Evolutionary conservation across 2,888 invertebrate species (phyloP).

Genomic region (Barypeithes pellucidus): DNA sequence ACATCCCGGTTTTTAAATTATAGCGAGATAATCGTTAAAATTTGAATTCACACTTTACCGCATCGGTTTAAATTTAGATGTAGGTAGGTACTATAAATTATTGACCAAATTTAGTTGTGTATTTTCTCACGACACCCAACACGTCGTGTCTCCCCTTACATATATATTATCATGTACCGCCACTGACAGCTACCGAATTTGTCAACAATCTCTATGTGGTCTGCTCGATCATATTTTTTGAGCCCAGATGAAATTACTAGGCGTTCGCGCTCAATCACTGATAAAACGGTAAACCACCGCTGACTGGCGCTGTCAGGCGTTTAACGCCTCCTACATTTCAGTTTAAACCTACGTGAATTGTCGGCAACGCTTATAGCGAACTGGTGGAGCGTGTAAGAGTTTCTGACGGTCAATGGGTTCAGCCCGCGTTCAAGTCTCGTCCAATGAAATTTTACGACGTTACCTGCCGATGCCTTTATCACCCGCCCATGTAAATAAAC

Average conservation of each 20-base stretch:
- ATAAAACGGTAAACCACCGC: slow-evolving; percentile 21
- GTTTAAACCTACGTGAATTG: slow-evolving; percentile 43
- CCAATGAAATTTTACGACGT: slow-evolving; percentile 57
- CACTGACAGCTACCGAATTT: no score
- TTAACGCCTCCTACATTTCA: slow-evolving; percentile 45
- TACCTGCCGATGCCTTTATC: slow-evolving; percentile 44
- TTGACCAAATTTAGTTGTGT: no score
- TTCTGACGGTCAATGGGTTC: slow-evolving; percentile 63
- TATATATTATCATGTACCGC: no score
- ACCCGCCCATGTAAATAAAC: slow-evolving; percentile 52
- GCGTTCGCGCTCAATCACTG: slow-evolving; percentile 15
- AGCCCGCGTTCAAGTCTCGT: slow-evolving; percentile 57
- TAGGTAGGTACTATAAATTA: no score
- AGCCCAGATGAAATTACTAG: background rate
- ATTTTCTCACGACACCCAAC: no score
- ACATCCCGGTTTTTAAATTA: no score
- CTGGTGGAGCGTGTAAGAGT: slow-evolving; percentile 66
- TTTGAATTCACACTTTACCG: no score
- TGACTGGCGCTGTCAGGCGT: slow-evolving; percentile 25
- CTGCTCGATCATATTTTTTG: no score
- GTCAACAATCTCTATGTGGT: no score
- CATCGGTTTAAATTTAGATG: no score
- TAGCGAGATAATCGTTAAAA: no score
- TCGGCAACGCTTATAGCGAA: slow-evolving; percentile 51
- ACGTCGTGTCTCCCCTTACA: no score